Base-by-base conservation (phyloP, 2,113 vertebrate species). In the Gavialis gangeticus region DNA sequence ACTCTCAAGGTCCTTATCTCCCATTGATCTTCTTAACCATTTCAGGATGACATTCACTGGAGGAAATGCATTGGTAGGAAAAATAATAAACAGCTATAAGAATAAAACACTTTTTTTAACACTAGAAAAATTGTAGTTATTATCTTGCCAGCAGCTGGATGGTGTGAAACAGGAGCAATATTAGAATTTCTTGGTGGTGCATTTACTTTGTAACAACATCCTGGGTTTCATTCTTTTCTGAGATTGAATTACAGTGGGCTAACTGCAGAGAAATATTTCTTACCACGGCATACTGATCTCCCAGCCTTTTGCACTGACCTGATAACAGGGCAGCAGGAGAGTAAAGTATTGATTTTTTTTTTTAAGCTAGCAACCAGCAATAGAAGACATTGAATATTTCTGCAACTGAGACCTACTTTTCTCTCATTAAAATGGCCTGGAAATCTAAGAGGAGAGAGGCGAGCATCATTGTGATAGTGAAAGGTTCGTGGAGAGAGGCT, bases 141-240 rank as follows among this genome's bases (percentile, higher is more conserved):
- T 95, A 62, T 87, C 60, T 94, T 95, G 85, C 85, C 87, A 82
- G 77, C 64, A 95, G 93, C 80, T 95, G 89, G 37, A 95, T 93
- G 90, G 92, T 87, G 90, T 96, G 96, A 96, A 95, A 95, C 95
- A 95, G 94, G 90, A 79, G 86, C 64, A 89, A 95, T 97, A 95
- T 94, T 96, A 96, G 93, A 30, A 94, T 95, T 96, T 95, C 84
- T 86, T 4, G 90, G 93, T 93, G 85, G 95, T 89, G 62, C 94
- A 92, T 97, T 96, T 96, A 79, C 93, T 92, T 95, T 93, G 87
- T 97, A 95, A 97, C 95, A 95, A 96, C 96, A 96, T 95, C 91
- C 89, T 75, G 92, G 85, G 64, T 94, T 96, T 96, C 90, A 89
- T 95, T 96, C 92, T 95, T 94, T 95, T 75, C 92, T 27, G 85